A percentile compares a stretch with the other conserved stretches of the same genome.
phyloP scores from a whole-genome alignment of 2,797 vertebrate species.

The Muscicapa striata region DNA sequence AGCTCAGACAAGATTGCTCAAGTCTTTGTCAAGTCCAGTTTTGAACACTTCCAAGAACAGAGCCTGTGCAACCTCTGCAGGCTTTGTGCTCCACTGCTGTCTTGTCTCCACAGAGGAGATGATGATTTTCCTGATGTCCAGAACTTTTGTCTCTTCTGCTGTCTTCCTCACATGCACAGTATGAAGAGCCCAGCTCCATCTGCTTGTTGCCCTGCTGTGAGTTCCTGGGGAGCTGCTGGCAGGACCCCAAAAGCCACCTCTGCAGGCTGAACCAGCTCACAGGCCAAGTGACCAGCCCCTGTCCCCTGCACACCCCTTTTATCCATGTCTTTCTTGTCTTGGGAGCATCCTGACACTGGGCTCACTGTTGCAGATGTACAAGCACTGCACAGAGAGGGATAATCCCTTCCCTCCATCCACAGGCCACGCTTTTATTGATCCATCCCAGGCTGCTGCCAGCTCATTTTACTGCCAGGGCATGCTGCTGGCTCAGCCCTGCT shows the following conservation, averaged over 20 bases:
- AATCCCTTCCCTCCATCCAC: neutral
- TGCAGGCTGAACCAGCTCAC: neutral
- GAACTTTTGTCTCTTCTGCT: neutral
- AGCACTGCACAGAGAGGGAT: neutral
- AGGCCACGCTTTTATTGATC: neutral
- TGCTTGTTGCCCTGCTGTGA: neutral
- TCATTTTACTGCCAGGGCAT: slow-evolving; percentile 1
- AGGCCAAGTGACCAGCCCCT: neutral
- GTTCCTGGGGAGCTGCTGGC: neutral
- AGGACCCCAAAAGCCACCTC: neutral
- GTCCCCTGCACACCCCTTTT: neutral
- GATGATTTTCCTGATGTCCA: neutral
- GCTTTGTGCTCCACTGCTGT: neutral
- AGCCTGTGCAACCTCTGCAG: neutral
- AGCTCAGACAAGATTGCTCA: neutral
- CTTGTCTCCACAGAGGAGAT: neutral
- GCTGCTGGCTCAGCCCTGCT: neutral
- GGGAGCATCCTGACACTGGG: neutral
- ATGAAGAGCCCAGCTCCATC: neutral
- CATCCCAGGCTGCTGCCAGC: neutral
- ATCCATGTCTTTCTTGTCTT: rapidly evolving
- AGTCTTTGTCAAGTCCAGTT: neutral
- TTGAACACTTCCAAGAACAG: neutral
- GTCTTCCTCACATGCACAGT: neutral
- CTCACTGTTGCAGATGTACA: neutral